Conservation (phyloP, 1,140 invertebrate species). For the Apis mellifera region DNA sequence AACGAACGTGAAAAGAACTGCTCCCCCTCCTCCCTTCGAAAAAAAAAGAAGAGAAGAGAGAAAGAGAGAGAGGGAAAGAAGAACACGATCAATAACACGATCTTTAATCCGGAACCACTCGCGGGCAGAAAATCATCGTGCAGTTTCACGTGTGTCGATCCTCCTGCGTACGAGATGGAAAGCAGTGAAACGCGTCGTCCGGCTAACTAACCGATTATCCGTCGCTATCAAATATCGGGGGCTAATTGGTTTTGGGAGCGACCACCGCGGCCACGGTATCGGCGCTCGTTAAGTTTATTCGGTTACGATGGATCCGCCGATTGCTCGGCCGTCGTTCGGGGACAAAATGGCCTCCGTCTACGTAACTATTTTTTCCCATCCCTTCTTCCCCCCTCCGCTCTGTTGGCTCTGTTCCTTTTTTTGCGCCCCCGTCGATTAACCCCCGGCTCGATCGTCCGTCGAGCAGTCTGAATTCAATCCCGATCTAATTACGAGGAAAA, state of each 20-base stretch:
- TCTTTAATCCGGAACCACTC: neutral
- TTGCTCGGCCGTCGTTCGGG: slow-evolving; percentile 27
- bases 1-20: neutral
- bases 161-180: neutral
- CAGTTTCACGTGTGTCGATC: neutral
- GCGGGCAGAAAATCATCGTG: neutral
- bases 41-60: too few relatives aligned
- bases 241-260: slow-evolving; percentile 45
- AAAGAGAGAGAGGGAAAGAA: neutral
- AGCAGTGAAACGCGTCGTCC: slow-evolving; percentile 8
- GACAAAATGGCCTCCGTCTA: slow-evolving; percentile 26
- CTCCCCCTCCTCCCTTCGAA: too few relatives aligned
- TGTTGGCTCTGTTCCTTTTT: neutral
- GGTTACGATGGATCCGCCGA: slow-evolving; percentile 40
- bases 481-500: slow-evolving; percentile 64
- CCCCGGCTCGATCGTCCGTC: slow-evolving; percentile 35
- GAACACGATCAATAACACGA: neutral
- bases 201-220: slow-evolving; percentile 47
- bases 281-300: slow-evolving; percentile 51
- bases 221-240: slow-evolving; percentile 43
- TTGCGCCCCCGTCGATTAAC: slow-evolving; percentile 54
- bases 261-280: slow-evolving; percentile 29
- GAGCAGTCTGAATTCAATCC: slow-evolving; percentile 62
- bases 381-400: accelerated
- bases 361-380: slow-evolving; percentile 17